Conservation (phyloP, 1,140 invertebrate genomes). For the Bathynomus jamesi region DNA sequence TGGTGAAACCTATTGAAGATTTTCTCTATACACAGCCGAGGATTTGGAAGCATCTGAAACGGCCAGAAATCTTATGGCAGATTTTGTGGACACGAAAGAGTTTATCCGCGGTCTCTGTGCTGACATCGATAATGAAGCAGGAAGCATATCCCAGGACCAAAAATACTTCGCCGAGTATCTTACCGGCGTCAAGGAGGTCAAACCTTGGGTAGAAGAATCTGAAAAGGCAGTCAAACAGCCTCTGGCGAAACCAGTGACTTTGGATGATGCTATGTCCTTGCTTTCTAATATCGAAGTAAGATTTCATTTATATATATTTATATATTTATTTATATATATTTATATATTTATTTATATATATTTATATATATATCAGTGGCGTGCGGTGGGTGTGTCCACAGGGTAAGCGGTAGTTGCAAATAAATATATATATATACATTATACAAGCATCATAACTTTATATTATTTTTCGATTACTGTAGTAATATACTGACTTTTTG, state of each 20-base stretch:
- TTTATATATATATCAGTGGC: no score
- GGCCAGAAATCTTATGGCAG: slow-evolving; percentile 25
- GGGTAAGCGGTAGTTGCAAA: no score
- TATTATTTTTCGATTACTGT: no score
- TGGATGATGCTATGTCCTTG: slow-evolving; percentile 23
- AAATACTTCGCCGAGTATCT: slow-evolving; percentile 33
- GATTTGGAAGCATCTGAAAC: slow-evolving; percentile 36
- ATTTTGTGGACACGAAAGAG: slow-evolving; percentile 23
- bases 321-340: no score
- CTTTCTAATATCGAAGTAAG: slow-evolving; percentile 24
- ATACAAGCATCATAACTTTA: no score
- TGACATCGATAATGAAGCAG: slow-evolving; percentile 33
- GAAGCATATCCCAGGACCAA: slow-evolving; percentile 33
- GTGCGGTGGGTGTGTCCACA: no score
- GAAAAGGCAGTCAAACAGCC: slow-evolving; percentile 24
- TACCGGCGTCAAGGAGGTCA: slow-evolving; percentile 30
- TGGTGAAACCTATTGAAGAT: no score
- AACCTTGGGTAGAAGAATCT: slow-evolving; percentile 28
- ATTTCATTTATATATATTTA: not conserved
- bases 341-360: no score
- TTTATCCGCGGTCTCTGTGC: slow-evolving; percentile 19
- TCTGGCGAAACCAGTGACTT: slow-evolving; percentile 21
- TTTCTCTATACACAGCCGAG: slow-evolving; percentile 19
- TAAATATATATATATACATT: no score
- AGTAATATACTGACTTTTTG: no score